Evolutionary conservation across 2,113 vertebrate genomes (phyloP).

Genomic region (Dipodomys stephensi): DNA sequence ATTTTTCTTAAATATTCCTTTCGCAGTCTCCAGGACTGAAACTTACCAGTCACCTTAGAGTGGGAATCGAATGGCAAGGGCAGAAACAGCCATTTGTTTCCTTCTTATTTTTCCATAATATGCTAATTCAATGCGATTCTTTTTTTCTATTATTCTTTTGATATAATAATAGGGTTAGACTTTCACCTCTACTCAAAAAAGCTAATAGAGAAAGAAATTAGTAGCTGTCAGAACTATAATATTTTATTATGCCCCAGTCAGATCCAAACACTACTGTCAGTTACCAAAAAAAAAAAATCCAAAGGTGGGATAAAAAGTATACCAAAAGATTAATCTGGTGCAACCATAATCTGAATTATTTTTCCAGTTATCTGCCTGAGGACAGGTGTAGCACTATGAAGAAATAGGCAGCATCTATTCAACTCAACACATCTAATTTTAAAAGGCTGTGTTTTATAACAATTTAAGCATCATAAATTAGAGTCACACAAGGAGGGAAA

Average conservation of each 20-base stretch:
- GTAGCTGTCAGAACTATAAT: slow-evolving; percentile 72
- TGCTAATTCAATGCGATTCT: slow-evolving; percentile 71
- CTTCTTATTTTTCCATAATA: slow-evolving; percentile 72
- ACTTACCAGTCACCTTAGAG: slow-evolving; percentile 78
- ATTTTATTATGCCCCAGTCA: slow-evolving; percentile 77
- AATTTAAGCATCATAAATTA: slow-evolving; percentile 26
- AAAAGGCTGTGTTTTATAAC: not conserved
- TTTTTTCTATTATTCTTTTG: slow-evolving; percentile 63
- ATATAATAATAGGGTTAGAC: slow-evolving; percentile 78
- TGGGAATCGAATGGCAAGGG: slow-evolving; percentile 81
- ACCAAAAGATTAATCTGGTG: slow-evolving; percentile 74
- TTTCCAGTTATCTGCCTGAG: slow-evolving; percentile 22
- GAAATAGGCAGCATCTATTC: not conserved
- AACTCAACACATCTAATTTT: not conserved
- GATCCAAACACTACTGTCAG: slow-evolving; percentile 50
- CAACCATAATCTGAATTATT: slow-evolving; percentile 58
- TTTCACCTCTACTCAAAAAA: slow-evolving; percentile 72
- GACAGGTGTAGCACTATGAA: not conserved
- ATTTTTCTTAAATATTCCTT: slow-evolving; percentile 81
- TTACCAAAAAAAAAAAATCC: slow-evolving; percentile 59
- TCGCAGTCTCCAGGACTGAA: slow-evolving; percentile 78
- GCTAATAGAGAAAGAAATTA: slow-evolving; percentile 74
- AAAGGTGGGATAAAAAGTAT: slow-evolving; percentile 48
- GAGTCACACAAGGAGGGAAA: not conserved
- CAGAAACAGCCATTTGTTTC: slow-evolving; percentile 78